Conservation (phyloP, 1,140 invertebrate genomes). For the Copidosoma floridanum region DNA sequence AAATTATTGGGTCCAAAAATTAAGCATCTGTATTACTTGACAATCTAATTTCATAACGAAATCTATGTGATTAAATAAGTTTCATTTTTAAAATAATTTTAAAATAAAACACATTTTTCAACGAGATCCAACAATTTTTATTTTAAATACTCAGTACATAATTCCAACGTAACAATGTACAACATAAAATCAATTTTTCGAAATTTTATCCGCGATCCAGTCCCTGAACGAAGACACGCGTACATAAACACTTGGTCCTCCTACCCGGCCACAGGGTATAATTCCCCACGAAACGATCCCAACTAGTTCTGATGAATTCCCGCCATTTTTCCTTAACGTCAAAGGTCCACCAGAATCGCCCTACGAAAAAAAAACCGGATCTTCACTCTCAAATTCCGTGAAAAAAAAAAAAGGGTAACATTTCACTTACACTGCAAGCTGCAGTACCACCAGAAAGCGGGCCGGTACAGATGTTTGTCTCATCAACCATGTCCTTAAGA, state of each 20-base stretch:
- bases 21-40: no score
- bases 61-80: no score
- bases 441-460: slow-evolving; percentile 60
- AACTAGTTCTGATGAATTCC: slow-evolving; percentile 39
- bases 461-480: slow-evolving; percentile 62
- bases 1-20: no score
- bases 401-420: no score
- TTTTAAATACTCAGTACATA: no score
- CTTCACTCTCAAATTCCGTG: no score
- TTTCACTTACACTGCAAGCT: slow-evolving; percentile 59
- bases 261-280: slow-evolving; percentile 64
- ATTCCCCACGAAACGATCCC: slow-evolving; percentile 76
- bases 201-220: slow-evolving; percentile 35
- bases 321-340: slow-evolving; percentile 35
- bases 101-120: no score
- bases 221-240: slow-evolving; percentile 61
- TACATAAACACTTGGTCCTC: slow-evolving; percentile 70
- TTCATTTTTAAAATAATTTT: no score
- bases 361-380: slow-evolving; percentile 16
- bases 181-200: slow-evolving; percentile 3
- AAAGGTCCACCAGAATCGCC: slow-evolving; percentile 68
- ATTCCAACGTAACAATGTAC: no score
- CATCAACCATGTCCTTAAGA: slow-evolving; percentile 36
- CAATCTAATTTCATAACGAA: no score
- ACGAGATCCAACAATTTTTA: no score